phyloP scores from a whole-genome alignment of 2,797 vertebrate species.

The Brotogeris chrysoptera region DNA sequence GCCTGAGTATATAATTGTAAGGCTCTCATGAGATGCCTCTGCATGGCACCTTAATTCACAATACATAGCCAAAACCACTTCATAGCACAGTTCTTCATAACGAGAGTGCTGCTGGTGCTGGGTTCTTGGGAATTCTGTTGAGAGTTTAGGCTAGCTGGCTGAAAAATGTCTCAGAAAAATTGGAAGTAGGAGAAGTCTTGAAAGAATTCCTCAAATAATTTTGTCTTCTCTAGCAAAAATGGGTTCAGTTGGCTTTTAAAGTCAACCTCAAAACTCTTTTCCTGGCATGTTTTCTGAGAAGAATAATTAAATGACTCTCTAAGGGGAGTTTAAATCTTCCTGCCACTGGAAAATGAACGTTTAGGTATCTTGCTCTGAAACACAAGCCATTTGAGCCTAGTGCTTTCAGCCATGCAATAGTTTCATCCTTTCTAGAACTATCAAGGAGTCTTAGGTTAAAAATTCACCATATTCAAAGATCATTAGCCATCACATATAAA shows the following conservation, averaged over 20 bases:
- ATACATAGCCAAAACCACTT: not conserved
- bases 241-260: not conserved
- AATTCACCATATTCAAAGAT: not conserved
- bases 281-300: not conserved
- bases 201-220: not conserved
- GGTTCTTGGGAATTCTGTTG: not conserved
- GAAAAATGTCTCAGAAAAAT: not conserved
- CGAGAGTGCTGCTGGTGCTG: not conserved
- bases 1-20: constrained; percentile 23
- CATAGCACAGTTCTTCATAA: not conserved
- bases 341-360: not conserved
- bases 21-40: constrained; percentile 49
- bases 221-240: not conserved
- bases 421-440: not conserved
- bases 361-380: not conserved
- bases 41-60: constrained; percentile 54
- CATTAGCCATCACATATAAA: not conserved
- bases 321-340: not conserved
- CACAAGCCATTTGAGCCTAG: not conserved
- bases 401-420: not conserved
- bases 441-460: not conserved
- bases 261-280: not conserved
- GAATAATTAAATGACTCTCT: not conserved
- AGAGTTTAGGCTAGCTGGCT: not conserved
- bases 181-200: not conserved